Evolutionary conservation across 2,797 vertebrate genomes (phyloP).

Genomic region (Acipenser transmontanus): DNA sequence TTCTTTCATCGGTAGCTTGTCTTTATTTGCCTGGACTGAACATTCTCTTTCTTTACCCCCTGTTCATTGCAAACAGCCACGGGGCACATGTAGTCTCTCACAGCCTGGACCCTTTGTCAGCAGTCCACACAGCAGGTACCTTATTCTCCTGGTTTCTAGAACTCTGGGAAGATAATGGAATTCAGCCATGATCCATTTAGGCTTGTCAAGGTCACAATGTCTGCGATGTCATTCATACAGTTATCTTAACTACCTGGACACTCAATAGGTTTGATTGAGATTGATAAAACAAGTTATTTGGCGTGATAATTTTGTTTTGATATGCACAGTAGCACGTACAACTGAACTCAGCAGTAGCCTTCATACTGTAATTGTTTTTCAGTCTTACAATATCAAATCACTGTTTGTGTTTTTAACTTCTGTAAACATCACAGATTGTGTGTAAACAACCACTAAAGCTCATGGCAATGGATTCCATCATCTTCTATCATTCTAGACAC

Average conservation of each 20-base stretch:
- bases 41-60: slow-evolving; percentile 98
- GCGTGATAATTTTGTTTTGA: no score
- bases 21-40: slow-evolving; percentile 99
- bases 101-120: slow-evolving; percentile 92
- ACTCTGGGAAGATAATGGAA: slow-evolving; percentile 82
- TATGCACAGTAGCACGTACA: no score
- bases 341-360: no score
- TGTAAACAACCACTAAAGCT: slow-evolving; percentile 29
- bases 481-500: slow-evolving; percentile 78
- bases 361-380: no score
- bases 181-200: slow-evolving; percentile 32
- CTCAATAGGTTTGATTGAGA: no score
- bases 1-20: slow-evolving; percentile 90
- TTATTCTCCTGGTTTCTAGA: slow-evolving; percentile 91
- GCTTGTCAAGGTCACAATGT: slow-evolving; percentile 15
- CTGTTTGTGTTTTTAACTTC: neutral
- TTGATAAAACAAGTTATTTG: no score
- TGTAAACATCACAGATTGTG: slow-evolving; percentile 11
- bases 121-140: slow-evolving; percentile 95
- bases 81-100: slow-evolving; percentile 96
- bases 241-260: no score
- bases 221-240: slow-evolving; percentile 11
- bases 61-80: slow-evolving; percentile 98
- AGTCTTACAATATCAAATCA: no score
- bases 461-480: slow-evolving; percentile 75